Percentiles rank a stretch among this genome's conserved stretches.
phyloP scores from a whole-genome alignment of 2,797 vertebrate genomes.

The Galaxias olidus region DNA sequence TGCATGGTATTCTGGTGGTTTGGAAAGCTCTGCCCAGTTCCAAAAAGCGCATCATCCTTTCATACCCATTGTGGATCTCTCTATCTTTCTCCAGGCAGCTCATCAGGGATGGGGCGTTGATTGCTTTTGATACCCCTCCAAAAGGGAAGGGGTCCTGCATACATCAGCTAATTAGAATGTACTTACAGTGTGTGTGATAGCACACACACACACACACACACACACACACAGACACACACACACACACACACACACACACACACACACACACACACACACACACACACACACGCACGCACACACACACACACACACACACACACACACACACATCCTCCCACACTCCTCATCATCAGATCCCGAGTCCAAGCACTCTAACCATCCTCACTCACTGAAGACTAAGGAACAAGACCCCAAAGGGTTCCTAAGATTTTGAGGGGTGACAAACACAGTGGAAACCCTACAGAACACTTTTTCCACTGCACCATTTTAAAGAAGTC shows the following conservation, averaged over 20 bases:
- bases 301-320: no score
- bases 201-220: background rate
- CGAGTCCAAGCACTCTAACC: slow-evolving; percentile 67
- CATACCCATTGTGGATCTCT: slow-evolving; percentile 74
- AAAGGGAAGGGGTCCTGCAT: slow-evolving; percentile 80
- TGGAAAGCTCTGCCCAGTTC: slow-evolving; percentile 63
- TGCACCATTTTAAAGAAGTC: no score
- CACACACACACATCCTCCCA: slow-evolving; percentile 51
- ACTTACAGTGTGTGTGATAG: slow-evolving; percentile 59
- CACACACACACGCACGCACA: no score
- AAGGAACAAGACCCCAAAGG: slow-evolving; percentile 34
- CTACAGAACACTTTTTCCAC: no score
- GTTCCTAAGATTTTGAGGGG: background rate
- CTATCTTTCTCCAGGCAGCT: slow-evolving; percentile 68
- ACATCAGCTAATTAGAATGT: slow-evolving; percentile 81
- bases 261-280: slow-evolving; percentile 42
- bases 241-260: slow-evolving; percentile 20
- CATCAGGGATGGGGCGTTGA: slow-evolving; percentile 85
- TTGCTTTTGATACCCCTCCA: slow-evolving; percentile 86
- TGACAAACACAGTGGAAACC: slow-evolving; percentile 32
- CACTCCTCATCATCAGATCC: slow-evolving; percentile 71
- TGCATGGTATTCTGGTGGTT: slow-evolving; percentile 74
- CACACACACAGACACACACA: no score
- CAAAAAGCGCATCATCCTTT: slow-evolving; percentile 74
- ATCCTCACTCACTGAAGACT: slow-evolving; percentile 49